phyloP scores from a whole-genome alignment of 1,140 invertebrate genomes.

The Zaprionus davidi region DNA sequence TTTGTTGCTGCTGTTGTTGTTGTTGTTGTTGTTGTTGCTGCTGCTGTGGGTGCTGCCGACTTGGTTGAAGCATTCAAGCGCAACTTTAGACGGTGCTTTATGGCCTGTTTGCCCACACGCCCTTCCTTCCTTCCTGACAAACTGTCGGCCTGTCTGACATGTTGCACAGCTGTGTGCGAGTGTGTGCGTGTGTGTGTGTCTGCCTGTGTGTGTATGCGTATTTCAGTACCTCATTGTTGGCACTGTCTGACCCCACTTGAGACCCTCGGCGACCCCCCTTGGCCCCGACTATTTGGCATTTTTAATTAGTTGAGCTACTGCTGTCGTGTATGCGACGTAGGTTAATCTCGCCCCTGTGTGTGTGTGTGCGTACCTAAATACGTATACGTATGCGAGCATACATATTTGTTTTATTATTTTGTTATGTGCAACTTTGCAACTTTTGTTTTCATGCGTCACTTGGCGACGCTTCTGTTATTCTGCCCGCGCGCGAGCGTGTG shows the following conservation, averaged over 20 bases:
- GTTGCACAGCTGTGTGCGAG: slow-evolving; percentile 45
- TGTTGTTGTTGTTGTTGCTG: not conserved
- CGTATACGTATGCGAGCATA: slow-evolving; percentile 1
- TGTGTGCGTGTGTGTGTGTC: not conserved
- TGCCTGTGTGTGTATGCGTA: slow-evolving; percentile 5
- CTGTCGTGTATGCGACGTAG: slow-evolving; percentile 45
- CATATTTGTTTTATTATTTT: slow-evolving; percentile 25
- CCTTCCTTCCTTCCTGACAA: slow-evolving; percentile 24
- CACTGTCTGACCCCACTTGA: slow-evolving; percentile 50
- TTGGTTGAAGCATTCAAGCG: slow-evolving; percentile 38
- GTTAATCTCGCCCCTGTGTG: slow-evolving; percentile 37
- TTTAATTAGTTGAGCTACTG: slow-evolving; percentile 73
- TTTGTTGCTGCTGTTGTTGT: not conserved
- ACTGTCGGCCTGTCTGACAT: slow-evolving; percentile 46
- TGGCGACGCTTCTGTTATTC: slow-evolving; percentile 28
- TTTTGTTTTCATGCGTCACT: slow-evolving; percentile 66
- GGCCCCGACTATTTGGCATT: slow-evolving; percentile 74
- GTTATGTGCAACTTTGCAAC: slow-evolving; percentile 49
- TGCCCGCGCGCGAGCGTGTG: slow-evolving; percentile 1
- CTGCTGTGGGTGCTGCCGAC: slow-evolving; percentile 11
- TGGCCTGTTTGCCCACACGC: slow-evolving; percentile 28
- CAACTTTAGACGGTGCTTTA: slow-evolving; percentile 55
- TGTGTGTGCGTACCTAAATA: not conserved
- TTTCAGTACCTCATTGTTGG: slow-evolving; percentile 43
- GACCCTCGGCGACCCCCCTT: slow-evolving; percentile 15